Conservation (phyloP, 2,888 invertebrate species). For the Rhagonycha lutea region DNA sequence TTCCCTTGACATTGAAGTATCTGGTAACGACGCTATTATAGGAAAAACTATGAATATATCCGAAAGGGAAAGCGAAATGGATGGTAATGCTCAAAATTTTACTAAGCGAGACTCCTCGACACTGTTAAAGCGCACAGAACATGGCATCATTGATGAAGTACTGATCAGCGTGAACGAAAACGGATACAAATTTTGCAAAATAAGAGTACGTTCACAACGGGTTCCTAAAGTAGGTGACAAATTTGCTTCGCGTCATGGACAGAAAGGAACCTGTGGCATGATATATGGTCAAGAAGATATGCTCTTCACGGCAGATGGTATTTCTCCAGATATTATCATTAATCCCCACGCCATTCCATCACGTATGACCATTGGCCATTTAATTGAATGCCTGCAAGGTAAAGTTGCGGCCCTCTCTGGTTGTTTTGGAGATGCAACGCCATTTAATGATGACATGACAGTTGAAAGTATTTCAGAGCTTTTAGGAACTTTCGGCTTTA, state of each 20-base stretch:
- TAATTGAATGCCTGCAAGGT: slow-evolving; percentile 99
- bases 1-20: no score
- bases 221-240: slow-evolving; percentile 99
- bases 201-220: slow-evolving; percentile 95
- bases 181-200: slow-evolving; percentile 99
- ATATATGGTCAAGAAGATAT: slow-evolving; percentile 98
- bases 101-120: no score
- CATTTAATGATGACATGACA: slow-evolving; percentile 99
- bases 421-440: slow-evolving; percentile 99
- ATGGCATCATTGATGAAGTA: slow-evolving; percentile 99
- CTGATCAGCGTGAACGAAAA: slow-evolving; percentile 98
- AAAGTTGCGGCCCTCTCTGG: slow-evolving; percentile 89
- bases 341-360: slow-evolving; percentile 99
- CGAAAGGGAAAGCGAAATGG: no score
- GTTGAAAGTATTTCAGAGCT: slow-evolving; percentile 98
- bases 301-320: slow-evolving; percentile 94
- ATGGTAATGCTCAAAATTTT: no score
- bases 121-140: no score
- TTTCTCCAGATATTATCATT: slow-evolving; percentile 98
- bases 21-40: no score
- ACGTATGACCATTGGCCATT: slow-evolving; percentile 99
- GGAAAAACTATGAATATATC: no score
- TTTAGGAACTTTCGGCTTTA: slow-evolving; percentile 96
- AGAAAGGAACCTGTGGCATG: slow-evolving; percentile 99
- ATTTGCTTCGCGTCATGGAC: slow-evolving; percentile 98